Evolutionary conservation across 1,140 invertebrate genomes (phyloP), one percentile per base, ranked within the genome.

Genomic region (Drosophila pallidifrons): DNA sequence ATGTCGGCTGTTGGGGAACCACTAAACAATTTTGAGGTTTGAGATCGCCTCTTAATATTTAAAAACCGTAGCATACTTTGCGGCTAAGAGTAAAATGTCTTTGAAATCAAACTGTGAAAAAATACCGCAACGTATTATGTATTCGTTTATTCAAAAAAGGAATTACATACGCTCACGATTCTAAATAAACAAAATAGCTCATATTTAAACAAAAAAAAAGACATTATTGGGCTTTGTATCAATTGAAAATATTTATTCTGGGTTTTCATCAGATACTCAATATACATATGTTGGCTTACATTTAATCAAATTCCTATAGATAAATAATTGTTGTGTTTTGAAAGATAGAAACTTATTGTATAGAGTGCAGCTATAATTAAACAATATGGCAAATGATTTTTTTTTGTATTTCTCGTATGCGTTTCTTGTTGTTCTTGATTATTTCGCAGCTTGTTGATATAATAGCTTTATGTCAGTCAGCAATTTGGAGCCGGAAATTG

Each of bases 161-260:
- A 20, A 38, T 8, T 38, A 3, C 2, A 38, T 38, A 8, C 35
- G 8, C 35, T 11, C 10, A 38, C 3, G 0, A 38, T 32, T 32
- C 1, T 32, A 32, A 8, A 6, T 32, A 10, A 38, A 38, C 8
- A 3, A 1, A 20, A 25, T 20, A 41, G 0, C n/a, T 59, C 1
- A 8, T 46, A 30, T 16, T 35, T 55, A 30, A 47, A 10, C 46
- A 10, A 32, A 47, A 47, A 15, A 46, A 55, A 46, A 55, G 20
- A 38, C 10, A 35, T 3, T 1, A 32, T 5, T 32, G 1, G 5
- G 13, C 38, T 55, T 59, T 73, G 38, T 25, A 68, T 46, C 28
- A 76, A 79, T 79, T 25, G 79, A 82, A 77, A 68, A 77, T 79
- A 68, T 87, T 86, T 88, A 87, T 87, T 87, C 83, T 80, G 83